Base-by-base conservation (phyloP, 1,140 invertebrate genomes). In the Procambarus virginalis region DNA sequence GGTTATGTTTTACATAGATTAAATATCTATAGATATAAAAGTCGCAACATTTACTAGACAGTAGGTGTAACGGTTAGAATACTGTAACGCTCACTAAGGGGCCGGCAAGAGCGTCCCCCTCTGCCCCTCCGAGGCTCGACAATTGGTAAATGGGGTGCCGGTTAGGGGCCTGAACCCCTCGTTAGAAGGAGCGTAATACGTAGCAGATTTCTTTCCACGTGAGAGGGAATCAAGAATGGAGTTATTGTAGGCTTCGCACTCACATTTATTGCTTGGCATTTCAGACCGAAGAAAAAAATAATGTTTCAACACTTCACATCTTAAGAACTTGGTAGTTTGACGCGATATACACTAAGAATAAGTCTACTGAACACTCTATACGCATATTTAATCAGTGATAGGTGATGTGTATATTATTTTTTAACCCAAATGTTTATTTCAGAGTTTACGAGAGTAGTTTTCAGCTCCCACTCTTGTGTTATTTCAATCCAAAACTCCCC, bases 161-260 rank as follows among this genome's bases (percentile, higher is more conserved):
- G 68, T 77, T 76, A 85, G 70, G 83, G 83, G 70, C 60, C 22
- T 64, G 55, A 76, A 85, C 83, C 83, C 73, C 82, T 85, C 83
- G 83, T 85, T 85, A 85, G 83, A 85, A 85, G 83, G 83, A 85
- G 60, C 83, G 83, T 85, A 85, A 85, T 85, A 85, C 75, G 83
- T 85, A 85, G 83, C 83, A 77, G 83, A 85, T 85, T 85, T 76
- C 83, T 85, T 85, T 85, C 83, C 83, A 12, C 48, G 45, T 77
- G 70, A 85, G 83, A 76, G 46, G 73, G 73, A 45, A n/a, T 60
- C 55, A 73, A 58, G 70, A 85, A 77, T 85, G 73, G 75, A 22
- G 22, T 51, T 77, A 58, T 51, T 45, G 83, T 55, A 17, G 77
- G n/a, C 10, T 51, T 79, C 49, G 55, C 76, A 78, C 76, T 78